Percentiles rank a stretch among this genome's conserved stretches.
Evolutionary conservation across 1,140 invertebrate genomes (phyloP).

Genomic region (Oscheius sp.): DNA sequence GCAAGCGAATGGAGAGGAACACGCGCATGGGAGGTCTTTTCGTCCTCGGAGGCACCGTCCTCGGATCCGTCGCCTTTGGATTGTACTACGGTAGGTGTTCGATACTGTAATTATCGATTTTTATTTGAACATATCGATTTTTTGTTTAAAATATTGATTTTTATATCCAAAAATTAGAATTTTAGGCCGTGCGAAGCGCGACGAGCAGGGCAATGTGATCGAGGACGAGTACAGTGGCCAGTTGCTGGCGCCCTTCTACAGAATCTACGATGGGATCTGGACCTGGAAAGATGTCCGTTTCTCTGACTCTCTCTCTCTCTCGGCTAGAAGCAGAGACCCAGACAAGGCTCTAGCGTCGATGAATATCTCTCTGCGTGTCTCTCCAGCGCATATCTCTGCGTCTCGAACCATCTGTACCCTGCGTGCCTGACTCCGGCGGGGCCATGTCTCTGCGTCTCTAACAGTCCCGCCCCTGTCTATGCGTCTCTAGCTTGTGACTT

Average conservation of each 20-base stretch:
- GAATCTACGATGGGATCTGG: constrained; percentile 45
- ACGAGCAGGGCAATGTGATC: constrained; percentile 42
- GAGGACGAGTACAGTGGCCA: constrained; percentile 40
- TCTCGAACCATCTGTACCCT: neutral
- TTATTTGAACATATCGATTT: too few species aligned
- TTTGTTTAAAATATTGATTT: neutral
- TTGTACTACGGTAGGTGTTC: constrained; percentile 44
- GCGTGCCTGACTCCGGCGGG: neutral
- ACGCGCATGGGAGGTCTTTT: constrained; percentile 40
- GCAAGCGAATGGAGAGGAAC: constrained; percentile 33
- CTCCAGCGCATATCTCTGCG: neutral
- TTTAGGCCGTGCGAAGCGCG: constrained; percentile 38
- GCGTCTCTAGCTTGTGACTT: too few species aligned
- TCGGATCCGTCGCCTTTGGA: constrained; percentile 48
- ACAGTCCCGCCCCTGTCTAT: too few species aligned
- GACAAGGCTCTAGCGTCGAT: too few species aligned
- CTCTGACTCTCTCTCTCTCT: neutral
- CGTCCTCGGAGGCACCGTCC: constrained; percentile 23
- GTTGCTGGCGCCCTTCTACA: constrained; percentile 44
- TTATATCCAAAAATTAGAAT: too few species aligned
- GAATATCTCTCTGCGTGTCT: too few species aligned
- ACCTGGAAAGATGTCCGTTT: constrained; percentile 47
- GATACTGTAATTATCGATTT: neutral
- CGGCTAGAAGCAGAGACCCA: neutral
- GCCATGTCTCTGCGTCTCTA: neutral